Base-by-base conservation (phyloP, 2,888 invertebrate species). In the Thecophora atra region DNA sequence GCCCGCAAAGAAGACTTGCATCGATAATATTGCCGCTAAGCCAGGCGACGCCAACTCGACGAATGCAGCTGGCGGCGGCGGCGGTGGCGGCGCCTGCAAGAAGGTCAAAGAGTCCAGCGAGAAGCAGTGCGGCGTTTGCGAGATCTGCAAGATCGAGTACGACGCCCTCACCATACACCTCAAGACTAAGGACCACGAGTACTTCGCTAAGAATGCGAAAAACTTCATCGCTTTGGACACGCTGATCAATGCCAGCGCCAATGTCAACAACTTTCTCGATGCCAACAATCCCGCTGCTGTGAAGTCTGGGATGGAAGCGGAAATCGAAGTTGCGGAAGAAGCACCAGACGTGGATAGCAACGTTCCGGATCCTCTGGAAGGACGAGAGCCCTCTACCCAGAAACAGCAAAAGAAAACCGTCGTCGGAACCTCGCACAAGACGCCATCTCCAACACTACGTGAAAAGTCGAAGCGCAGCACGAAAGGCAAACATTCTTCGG, bases 121-220 rank as follows among this genome's bases (percentile, higher is more conserved):
- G 3, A 86, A 86, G 62, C 86, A 88, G 76, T 89, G 89, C 58
- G 94, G 94, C 21, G 94, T 92, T 82, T 94, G 94, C 87, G 93
- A 94, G 87, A 92, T 94, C 85, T 94, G 94, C 85, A 92, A 92
- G 82, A 87, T 90, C 65, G 92, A 93, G 79, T 94, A 93, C 85
- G 89, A 89, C 73, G 91, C 91, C 81, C 88, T 93, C 17, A 89
- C 90, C 19, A 89, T 91, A 75, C 94, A 94, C 81, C 87, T 93
- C 24, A 91, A 91, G 76, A 92, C 92, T 42, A 91, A 92, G 78
- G 91, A 91, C 79, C 94, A 94, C 86, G 87, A 91, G 71, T 90
- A 91, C 76, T 92, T 93, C 84, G 91, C 92, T 44, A 90, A 91
- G 71, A 92, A 94, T 84, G 90, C 91, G 79, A 89, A 89, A 76